Base-by-base conservation (phyloP, 2,797 vertebrate genomes). In the Smutsia temminckii region DNA sequence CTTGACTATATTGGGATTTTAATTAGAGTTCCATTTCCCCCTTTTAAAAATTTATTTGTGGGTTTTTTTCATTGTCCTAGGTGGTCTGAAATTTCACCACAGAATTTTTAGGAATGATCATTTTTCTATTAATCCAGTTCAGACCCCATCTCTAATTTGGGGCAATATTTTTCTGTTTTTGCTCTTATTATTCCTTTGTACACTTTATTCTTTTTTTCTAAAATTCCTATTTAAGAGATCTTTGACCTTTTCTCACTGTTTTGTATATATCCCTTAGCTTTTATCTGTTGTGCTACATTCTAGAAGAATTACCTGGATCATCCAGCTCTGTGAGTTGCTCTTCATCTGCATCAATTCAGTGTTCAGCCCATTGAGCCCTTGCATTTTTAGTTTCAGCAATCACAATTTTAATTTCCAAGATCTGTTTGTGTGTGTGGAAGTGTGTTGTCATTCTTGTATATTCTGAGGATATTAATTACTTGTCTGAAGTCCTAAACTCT, bases 321-420 rank as follows among this genome's bases (percentile, higher is more conserved):
- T 91, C 63, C 20, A 55, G 68, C 16, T 89, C 75, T 29, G 21
- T 42, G 71, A 95, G 59, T 49, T 77, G 69, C 59, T 57, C 42
- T 92, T 85, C n/a, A 90, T 8, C 20, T 87, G 8, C 80, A 61
- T 66, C 69, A 46, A 25, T 83, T 80, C 40, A 63, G 46, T 13
- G 13, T 78, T 90, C 46, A 68, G 25, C 17, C 17, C 51, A 34
- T 51, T 77, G 8, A 75, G 11, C 46, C 46, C 11, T 46, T 46
- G 46, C 46, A 12, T 94, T 87, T 94, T 93, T 74, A 75, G 85
- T 88, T 93, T 94, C 59, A 77, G 20, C 63, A 40, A 81, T 68
- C 23, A 40, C 18, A 61, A 3, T 72, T 91, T 74, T n/a, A 63
- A 83, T 93, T 95, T 93, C 37, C 40, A 91, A 61, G 83, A 25